Evolutionary conservation across 2,888 invertebrate genomes (phyloP).

Genomic region (Hemicrepidius hirtus): DNA sequence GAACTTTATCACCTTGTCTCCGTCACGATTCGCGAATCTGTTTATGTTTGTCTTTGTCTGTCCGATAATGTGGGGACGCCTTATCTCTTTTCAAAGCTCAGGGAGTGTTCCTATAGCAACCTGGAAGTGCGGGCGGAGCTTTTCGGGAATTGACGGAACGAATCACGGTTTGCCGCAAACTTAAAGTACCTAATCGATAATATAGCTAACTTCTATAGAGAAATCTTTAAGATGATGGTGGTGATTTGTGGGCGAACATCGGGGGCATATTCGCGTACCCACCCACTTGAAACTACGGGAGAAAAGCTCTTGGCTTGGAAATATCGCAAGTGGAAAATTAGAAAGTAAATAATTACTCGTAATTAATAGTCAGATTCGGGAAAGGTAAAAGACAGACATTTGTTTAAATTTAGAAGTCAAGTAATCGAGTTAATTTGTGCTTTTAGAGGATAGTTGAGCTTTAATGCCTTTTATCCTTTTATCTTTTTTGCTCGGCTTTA

Average conservation of each 20-base stretch:
- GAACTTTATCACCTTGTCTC: slow-evolving; percentile 61
- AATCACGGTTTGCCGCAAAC: slow-evolving; percentile 72
- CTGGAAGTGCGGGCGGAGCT: slow-evolving; percentile 70
- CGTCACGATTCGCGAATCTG: slow-evolving; percentile 61
- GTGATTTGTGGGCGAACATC: slow-evolving; percentile 48
- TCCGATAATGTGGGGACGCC: slow-evolving; percentile 51
- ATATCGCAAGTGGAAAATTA: slow-evolving; percentile 3
- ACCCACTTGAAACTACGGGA: neutral
- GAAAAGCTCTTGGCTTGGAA: neutral
- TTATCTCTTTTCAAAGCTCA: slow-evolving; percentile 61
- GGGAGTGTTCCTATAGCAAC: slow-evolving; percentile 69
- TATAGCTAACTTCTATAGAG: slow-evolving; percentile 62
- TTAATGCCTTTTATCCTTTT: too few relatives aligned
- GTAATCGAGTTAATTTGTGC: too few relatives aligned
- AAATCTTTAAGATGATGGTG: slow-evolving; percentile 56
- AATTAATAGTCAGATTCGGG: slow-evolving; percentile 11
- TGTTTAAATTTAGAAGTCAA: neutral
- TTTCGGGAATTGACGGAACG: slow-evolving; percentile 68
- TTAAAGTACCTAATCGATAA: slow-evolving; percentile 71
- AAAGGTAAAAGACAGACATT: neutral
- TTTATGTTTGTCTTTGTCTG: slow-evolving; percentile 54
- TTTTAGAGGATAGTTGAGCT: too few relatives aligned
- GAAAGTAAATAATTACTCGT: slow-evolving; percentile 29
- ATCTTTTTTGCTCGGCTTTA: neutral
- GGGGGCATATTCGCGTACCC: slow-evolving; percentile 15